These are phyloP conservation scores for Heterodera carotae DNA, from an alignment of 1,140 invertebrate species.

Conservation along the genomic window DNA sequence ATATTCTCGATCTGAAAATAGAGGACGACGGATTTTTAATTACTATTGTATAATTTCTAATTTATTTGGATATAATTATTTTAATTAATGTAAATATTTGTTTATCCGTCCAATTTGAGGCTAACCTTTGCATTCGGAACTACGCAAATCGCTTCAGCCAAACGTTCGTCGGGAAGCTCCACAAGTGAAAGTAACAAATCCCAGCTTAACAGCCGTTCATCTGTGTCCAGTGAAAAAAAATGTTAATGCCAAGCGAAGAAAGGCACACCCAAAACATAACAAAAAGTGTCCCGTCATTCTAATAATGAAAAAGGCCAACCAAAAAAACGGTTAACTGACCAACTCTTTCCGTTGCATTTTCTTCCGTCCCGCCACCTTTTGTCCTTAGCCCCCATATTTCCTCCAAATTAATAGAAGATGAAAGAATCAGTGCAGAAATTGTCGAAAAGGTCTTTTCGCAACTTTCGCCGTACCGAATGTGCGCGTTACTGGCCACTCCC, in stretches of 20 bases:
- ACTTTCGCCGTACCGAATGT: slow-evolving; percentile 16
- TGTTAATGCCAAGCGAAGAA: not conserved
- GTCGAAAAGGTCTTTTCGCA: not conserved
- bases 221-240: not conserved
- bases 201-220: not conserved
- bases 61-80: no score
- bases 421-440: not conserved
- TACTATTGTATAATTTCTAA: no score
- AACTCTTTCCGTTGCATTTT: not conserved
- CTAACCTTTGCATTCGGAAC: slow-evolving; percentile 7
- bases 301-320: not conserved
- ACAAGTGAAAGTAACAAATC: not conserved
- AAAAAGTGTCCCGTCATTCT: not conserved
- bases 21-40: no score
- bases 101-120: not conserved
- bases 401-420: not conserved
- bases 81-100: no score
- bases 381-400: not conserved
- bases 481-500: not conserved
- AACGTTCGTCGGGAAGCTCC: not conserved
- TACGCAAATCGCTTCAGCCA: not conserved
- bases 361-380: not conserved
- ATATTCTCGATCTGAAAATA: not conserved
- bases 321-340: not conserved
- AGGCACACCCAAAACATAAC: not conserved